These are phyloP conservation scores for Champsocephalus gunnari DNA, from an alignment of 2,797 vertebrate genomes.

Conservation along the genomic window DNA sequence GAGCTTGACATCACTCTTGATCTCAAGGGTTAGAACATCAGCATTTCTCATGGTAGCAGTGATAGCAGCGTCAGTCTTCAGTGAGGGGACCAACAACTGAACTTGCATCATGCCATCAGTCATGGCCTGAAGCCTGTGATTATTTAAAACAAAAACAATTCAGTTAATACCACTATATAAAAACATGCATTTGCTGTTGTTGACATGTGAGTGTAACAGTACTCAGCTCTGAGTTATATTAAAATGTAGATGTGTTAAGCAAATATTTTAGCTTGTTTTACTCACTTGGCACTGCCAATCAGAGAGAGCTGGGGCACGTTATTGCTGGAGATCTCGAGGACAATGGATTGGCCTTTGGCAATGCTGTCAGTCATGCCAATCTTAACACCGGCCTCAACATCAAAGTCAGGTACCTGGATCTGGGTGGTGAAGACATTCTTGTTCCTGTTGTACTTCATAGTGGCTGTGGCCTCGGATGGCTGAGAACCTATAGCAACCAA, in stretches of 20 bases:
- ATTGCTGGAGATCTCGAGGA: conserved; percentile 88
- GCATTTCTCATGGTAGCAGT: conserved; percentile 81
- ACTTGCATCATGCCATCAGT: conserved; percentile 84
- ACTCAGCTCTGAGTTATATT: not conserved
- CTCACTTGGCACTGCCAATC: conserved; percentile 88
- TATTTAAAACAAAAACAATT: conserved; percentile 2
- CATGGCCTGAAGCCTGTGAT: conserved; percentile 82
- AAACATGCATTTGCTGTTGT: not conserved
- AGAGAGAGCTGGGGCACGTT: conserved; percentile 89
- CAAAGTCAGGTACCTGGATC: conserved; percentile 86
- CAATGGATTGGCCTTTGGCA: conserved; percentile 77
- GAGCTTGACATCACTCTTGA: conserved; percentile 87
- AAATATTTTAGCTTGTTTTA: conserved; percentile 30
- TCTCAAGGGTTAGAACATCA: conserved; percentile 81
- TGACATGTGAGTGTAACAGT: not conserved
- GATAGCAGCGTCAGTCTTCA: conserved; percentile 85
- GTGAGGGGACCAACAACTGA: conserved; percentile 85
- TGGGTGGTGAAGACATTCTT: conserved; percentile 86
- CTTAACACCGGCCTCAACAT: conserved; percentile 87
- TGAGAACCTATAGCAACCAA: conserved; percentile 78
- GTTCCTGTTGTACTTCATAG: conserved; percentile 89
- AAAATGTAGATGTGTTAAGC: not conserved
- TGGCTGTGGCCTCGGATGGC: conserved; percentile 83
- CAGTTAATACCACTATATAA: conserved; percentile 12
- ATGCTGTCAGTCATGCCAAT: conserved; percentile 85